Evolutionary conservation across 2,888 invertebrate genomes (phyloP), one percentile per base, ranked within the genome.

Genomic region (Drosophila silvestris): DNA sequence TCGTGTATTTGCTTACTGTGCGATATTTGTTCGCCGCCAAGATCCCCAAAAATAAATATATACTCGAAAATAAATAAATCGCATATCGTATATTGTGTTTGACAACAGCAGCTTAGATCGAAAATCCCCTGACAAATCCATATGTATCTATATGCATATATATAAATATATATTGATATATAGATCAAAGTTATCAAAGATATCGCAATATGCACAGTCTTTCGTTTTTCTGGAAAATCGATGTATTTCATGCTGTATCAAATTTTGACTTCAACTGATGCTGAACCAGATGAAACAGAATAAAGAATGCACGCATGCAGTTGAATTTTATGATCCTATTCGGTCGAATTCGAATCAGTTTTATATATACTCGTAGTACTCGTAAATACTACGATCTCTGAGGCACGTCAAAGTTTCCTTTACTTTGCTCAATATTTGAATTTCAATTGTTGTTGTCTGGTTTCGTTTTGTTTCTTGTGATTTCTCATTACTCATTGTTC

Each of bases 401-500:
- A 35, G 14, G 5, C 56, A 47, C 44, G 16, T 47, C 32, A 44
- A 50, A 47, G 6, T 41, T 44, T 41, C 41, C 14, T 41, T 10
- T 28, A 51, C 47, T 52, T 33, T 65, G 41, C 51, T 50, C 44
- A 39, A 35, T 60, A 57, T 70, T 26, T 0, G 26, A 9, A 33
- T 54, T 41, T 22, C 26, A 26, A 26, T 32, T 41, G 6, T 19
- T 33, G 22, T 14, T 6, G 5, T 28, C 28, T 53, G 28, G 28
- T 37, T 39, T 61, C 37, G 28, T 39, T 51, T 64, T 10, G 14
- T 58, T 59, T 65, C 64, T 64, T 54, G 39, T 30, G 59, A 72
- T 54, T 70, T 30, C 67, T 81, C 78, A 80, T 77, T 80, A 77
- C 77, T 73, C 83, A 79, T 67, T 77, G 78, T 41, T 22, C 51